phyloP scores from a whole-genome alignment of 2,888 invertebrate genomes.

The Drosophila lacicola region DNA sequence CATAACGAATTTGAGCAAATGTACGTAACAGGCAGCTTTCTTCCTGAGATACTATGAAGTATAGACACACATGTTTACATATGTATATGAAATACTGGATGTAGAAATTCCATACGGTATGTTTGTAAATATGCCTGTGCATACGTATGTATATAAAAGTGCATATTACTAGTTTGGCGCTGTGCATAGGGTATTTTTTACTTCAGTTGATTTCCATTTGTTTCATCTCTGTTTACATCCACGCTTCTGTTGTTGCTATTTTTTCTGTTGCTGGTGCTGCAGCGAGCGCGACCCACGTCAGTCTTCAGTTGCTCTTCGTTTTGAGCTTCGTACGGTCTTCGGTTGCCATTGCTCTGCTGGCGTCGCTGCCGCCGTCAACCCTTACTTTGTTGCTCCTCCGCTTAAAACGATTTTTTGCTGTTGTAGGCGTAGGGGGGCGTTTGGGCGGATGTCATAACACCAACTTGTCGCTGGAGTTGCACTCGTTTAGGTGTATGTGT shows the following conservation, averaged over 20 bases:
- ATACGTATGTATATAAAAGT: not conserved
- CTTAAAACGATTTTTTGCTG: slow-evolving; percentile 25
- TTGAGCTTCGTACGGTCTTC: slow-evolving; percentile 44
- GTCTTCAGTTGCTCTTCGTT: slow-evolving; percentile 47
- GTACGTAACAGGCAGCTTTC: no score
- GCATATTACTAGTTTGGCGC: not conserved
- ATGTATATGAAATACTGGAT: no score
- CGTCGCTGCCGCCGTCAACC: slow-evolving; percentile 48
- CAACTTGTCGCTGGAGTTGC: slow-evolving; percentile 45
- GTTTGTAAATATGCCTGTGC: not conserved
- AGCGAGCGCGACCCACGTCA: slow-evolving; percentile 39
- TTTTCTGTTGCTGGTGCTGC: slow-evolving; percentile 6
- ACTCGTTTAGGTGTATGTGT: slow-evolving; percentile 8
- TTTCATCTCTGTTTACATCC: slow-evolving; percentile 19
- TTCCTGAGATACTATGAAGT: no score
- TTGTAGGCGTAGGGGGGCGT: not conserved
- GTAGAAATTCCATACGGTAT: no score
- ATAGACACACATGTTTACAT: no score
- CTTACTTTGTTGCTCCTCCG: slow-evolving; percentile 57
- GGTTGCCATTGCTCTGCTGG: slow-evolving; percentile 1
- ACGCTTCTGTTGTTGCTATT: slow-evolving; percentile 18
- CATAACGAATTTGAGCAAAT: no score
- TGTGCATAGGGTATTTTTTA: slow-evolving; percentile 12
- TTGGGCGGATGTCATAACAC: slow-evolving; percentile 36
- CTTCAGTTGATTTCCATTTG: slow-evolving; percentile 6